Evolutionary conservation across 1,140 invertebrate genomes (phyloP).

Genomic region (Dryas iulia): DNA sequence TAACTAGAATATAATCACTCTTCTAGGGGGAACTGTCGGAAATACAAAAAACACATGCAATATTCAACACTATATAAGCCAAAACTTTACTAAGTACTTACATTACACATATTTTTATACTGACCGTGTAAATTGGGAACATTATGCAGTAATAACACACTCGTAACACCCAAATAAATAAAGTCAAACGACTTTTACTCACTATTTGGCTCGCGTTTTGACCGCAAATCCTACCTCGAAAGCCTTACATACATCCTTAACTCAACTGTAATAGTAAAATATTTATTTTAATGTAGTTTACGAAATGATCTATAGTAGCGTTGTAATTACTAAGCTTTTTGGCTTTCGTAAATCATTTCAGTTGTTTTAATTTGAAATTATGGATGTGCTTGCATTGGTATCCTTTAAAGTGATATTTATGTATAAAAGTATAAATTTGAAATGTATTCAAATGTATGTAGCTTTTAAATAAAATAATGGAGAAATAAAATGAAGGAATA

Average conservation of each 20-base stretch:
- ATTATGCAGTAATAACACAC: background rate
- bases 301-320: background rate
- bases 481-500: no score
- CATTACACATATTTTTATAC: background rate
- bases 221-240: slow-evolving; percentile 12
- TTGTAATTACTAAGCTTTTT: background rate
- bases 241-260: slow-evolving; percentile 10
- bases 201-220: slow-evolving; percentile 8
- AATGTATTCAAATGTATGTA: no score
- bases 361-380: no score
- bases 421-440: no score
- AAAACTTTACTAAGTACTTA: background rate
- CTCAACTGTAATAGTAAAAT: slow-evolving; percentile 18
- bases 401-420: no score
- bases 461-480: no score
- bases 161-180: slow-evolving; percentile 6
- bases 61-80: no score
- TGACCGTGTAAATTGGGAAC: no score
- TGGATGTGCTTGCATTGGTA: no score
- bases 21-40: no score
- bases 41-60: no score
- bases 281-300: slow-evolving; percentile 8
- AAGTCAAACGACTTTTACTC: slow-evolving; percentile 10
- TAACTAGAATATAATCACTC: no score
- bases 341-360: background rate